phyloP scores from a whole-genome alignment of 2,113 vertebrate genomes.

The Chlamydotis undulata region DNA sequence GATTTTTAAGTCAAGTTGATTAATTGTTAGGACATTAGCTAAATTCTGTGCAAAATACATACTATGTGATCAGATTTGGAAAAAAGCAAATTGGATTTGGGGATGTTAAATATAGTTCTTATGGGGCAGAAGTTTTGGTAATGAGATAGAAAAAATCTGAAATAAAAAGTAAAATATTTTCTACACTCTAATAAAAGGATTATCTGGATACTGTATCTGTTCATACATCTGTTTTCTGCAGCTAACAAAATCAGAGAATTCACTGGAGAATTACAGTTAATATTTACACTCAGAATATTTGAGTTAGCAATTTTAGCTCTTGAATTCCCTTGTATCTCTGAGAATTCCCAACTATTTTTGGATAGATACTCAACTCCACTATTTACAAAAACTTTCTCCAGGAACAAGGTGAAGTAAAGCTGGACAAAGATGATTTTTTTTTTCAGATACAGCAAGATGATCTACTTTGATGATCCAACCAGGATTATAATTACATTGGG shows the following conservation, averaged over 20 bases:
- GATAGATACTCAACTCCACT: background rate
- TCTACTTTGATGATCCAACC: background rate
- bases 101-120: background rate
- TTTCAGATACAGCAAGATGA: background rate
- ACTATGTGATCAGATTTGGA: background rate
- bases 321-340: background rate
- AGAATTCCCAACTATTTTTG: background rate
- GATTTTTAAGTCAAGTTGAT: background rate
- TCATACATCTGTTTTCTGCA: background rate
- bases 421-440: background rate
- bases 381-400: background rate
- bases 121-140: background rate
- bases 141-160: background rate
- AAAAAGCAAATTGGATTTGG: background rate
- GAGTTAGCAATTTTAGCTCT: background rate
- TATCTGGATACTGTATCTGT: background rate
- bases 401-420: background rate
- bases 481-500: background rate
- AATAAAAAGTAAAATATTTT: background rate
- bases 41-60: background rate
- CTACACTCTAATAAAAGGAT: background rate
- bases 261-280: background rate
- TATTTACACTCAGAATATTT: slow-evolving; percentile 29
- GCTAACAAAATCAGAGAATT: background rate
- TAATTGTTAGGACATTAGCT: background rate